Evolutionary conservation across 2,888 invertebrate genomes (phyloP).

Genomic region (Tetragonula carbonaria): DNA sequence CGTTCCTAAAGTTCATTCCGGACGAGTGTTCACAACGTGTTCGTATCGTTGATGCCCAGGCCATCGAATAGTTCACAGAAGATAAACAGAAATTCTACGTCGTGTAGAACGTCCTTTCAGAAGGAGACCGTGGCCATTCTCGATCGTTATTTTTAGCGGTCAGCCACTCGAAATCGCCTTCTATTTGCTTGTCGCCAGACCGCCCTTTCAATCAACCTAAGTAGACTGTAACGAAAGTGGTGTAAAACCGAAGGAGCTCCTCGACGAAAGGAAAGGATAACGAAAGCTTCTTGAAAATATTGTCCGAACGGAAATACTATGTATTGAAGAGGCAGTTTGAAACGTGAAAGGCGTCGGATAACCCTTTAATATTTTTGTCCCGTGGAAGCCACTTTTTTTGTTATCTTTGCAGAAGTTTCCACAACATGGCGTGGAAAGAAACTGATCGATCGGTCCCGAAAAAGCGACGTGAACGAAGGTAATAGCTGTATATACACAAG

Average conservation of each 20-base stretch:
- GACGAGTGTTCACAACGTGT: constrained; percentile 62
- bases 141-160: constrained; percentile 59
- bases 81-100: constrained; percentile 41
- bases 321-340: background rate
- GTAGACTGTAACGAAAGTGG: constrained; percentile 47
- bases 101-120: constrained; percentile 9
- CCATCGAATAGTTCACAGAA: constrained; percentile 46
- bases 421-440: constrained; percentile 10
- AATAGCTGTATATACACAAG: background rate
- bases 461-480: background rate
- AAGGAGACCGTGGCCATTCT: background rate
- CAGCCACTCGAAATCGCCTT: constrained; percentile 53
- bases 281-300: constrained; percentile 52
- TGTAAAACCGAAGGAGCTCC: constrained; percentile 13
- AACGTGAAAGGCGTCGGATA: constrained; percentile 7
- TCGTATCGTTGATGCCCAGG: constrained; percentile 53
- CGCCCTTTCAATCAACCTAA: constrained; percentile 59
- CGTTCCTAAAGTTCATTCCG: constrained; percentile 74
- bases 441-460: constrained; percentile 19
- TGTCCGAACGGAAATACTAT: constrained; percentile 8
- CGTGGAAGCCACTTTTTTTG: constrained; percentile 26
- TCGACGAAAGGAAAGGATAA: constrained; percentile 20
- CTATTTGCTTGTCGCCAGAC: constrained; percentile 30
- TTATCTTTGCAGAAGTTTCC: constrained; percentile 33
- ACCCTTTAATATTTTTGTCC: constrained; percentile 48